Conservation (phyloP, 2,797 vertebrate genomes). For the Rhinogobio ventralis region DNA sequence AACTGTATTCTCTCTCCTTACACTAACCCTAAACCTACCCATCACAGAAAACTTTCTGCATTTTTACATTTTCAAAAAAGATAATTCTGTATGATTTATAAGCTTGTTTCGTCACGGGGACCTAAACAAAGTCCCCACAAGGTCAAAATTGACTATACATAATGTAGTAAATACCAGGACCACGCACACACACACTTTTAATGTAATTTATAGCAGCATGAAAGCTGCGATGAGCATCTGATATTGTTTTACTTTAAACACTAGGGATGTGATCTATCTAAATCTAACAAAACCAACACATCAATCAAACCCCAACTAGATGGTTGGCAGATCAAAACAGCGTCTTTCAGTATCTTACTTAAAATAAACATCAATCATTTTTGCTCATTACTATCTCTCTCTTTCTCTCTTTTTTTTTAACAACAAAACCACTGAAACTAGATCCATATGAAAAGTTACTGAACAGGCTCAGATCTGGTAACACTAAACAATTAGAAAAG, state of each 20-base stretch:
- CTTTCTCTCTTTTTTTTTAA: background rate
- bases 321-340: constrained; percentile 12
- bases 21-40: too few relatives aligned
- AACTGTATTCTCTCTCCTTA: too few relatives aligned
- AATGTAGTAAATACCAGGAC: too few relatives aligned
- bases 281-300: background rate
- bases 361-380: background rate
- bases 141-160: too few relatives aligned
- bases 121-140: too few relatives aligned
- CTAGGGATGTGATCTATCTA: background rate
- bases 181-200: too few relatives aligned
- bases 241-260: background rate
- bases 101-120: too few relatives aligned
- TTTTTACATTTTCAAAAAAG: too few relatives aligned
- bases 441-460: constrained; percentile 72
- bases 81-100: too few relatives aligned
- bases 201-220: background rate
- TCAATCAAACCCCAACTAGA: background rate
- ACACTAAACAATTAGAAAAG: constrained; percentile 48
- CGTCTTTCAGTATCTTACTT: constrained; percentile 1
- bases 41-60: too few relatives aligned
- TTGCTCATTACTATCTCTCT: background rate
- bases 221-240: background rate
- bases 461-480: constrained; percentile 62
- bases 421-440: constrained; percentile 56